Conservation (phyloP, 2,888 invertebrate genomes). For the Spilarctia lutea region DNA sequence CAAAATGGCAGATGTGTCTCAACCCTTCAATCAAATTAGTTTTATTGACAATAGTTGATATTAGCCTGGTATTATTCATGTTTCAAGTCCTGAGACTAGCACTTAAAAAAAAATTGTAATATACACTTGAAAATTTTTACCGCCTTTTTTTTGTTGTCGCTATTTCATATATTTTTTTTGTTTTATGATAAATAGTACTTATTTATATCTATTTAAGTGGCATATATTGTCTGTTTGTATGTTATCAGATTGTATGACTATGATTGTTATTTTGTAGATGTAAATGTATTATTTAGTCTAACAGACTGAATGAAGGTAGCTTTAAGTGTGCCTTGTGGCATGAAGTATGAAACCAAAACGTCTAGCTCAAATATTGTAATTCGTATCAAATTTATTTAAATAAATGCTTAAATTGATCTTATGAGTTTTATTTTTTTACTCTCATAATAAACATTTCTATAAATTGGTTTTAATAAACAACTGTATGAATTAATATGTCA, state of each 20-base stretch:
- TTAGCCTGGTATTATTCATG: background rate
- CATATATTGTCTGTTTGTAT: conserved; percentile 1
- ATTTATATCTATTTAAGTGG: background rate
- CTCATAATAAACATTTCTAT: too few species aligned
- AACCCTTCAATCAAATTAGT: background rate
- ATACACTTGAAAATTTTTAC: background rate
- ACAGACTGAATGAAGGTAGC: conserved; percentile 66
- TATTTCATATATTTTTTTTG: background rate
- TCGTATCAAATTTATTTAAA: conserved; percentile 56
- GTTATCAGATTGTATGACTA: background rate
- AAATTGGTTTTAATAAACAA: too few species aligned
- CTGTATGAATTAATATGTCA: too few species aligned
- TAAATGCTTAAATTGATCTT: conserved; percentile 58
- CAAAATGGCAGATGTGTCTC: background rate
- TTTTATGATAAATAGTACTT: conserved; percentile 1
- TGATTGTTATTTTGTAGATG: conserved; percentile 23
- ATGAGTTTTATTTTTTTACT: conserved; percentile 20
- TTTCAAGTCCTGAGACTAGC: background rate
- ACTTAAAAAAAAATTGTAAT: background rate
- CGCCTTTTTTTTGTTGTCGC: background rate
- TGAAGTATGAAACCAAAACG: conserved; percentile 71
- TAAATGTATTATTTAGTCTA: conserved; percentile 48
- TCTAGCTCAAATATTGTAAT: conserved; percentile 75
- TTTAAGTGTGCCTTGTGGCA: conserved; percentile 65
- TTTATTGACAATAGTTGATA: background rate